phyloP scores from a whole-genome alignment of 2,797 vertebrate genomes.

The Gadopsis bispinosus region DNA sequence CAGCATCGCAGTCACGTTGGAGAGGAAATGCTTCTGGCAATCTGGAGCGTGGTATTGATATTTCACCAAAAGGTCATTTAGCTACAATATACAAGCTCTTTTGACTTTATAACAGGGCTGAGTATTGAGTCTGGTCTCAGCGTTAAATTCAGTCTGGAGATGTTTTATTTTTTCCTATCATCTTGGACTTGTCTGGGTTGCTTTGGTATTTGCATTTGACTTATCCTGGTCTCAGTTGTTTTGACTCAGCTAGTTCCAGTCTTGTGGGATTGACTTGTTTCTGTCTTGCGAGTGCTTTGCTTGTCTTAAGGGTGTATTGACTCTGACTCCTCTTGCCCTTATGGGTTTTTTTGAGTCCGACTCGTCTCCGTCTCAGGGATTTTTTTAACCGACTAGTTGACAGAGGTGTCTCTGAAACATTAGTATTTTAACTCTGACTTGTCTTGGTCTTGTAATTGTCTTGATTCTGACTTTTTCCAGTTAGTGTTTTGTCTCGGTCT shows the following conservation, averaged over 20 bases:
- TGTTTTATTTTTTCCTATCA: background rate
- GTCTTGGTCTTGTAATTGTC: too few relatives aligned
- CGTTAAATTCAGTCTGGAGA: background rate
- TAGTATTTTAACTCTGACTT: background rate
- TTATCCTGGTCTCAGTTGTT: too few relatives aligned
- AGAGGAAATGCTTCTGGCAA: conserved; percentile 1
- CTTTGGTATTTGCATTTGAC: background rate
- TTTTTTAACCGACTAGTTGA: background rate
- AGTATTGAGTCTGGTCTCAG: background rate
- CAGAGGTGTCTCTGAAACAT: background rate
- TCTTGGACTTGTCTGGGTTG: background rate
- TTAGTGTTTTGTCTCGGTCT: too few relatives aligned
- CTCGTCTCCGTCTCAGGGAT: background rate
- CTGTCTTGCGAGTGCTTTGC: background rate
- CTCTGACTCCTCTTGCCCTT: background rate
- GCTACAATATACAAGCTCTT: background rate
- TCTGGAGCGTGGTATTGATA: background rate
- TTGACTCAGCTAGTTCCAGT: background rate
- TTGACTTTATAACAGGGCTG: background rate
- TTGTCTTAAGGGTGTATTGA: background rate
- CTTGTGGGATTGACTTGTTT: background rate
- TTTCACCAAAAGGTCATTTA: background rate
- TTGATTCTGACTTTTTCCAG: too few relatives aligned
- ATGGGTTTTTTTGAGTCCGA: background rate
- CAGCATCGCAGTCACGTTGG: background rate